A percentile compares a stretch with the other conserved stretches of the same genome.
These are phyloP conservation scores for Centropus bengalensis DNA, from an alignment of 2,113 vertebrate species.

Conservation along the genomic window DNA sequence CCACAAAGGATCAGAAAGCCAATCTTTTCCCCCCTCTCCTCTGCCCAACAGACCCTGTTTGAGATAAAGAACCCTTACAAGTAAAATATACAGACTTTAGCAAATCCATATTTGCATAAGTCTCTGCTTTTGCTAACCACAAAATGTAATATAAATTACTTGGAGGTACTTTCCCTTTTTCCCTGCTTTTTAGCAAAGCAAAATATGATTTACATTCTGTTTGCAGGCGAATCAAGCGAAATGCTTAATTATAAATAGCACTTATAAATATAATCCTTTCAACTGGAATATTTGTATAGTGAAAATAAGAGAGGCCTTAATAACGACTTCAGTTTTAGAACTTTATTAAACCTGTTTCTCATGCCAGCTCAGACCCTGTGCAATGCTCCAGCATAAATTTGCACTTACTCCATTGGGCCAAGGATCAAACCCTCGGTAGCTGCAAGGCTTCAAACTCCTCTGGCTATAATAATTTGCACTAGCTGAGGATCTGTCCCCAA, in stretches of 20 bases:
- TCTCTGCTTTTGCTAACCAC: not conserved
- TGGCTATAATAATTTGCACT: accelerated
- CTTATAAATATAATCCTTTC: conserved; percentile 46
- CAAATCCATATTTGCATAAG: not conserved
- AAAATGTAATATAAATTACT: not conserved
- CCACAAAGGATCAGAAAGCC: not conserved
- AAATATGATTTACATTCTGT: not conserved
- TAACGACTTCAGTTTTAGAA: conserved; percentile 21
- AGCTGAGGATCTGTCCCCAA: not conserved
- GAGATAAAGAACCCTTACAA: not conserved
- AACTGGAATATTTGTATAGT: not conserved
- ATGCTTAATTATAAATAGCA: conserved; percentile 48
- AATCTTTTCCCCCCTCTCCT: too few relatives aligned
- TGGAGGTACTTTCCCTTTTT: not conserved
- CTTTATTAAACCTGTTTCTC: not conserved
- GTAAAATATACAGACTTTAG: not conserved
- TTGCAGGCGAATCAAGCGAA: not conserved
- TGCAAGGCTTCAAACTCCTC: not conserved
- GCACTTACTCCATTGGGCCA: accelerated
- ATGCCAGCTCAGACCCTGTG: not conserved
- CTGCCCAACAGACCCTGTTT: accelerated
- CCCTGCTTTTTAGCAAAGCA: not conserved
- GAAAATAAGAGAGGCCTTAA: not conserved
- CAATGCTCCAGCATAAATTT: not conserved
- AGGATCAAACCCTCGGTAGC: not conserved